Base-by-base conservation (phyloP, 2,113 vertebrate species). In the Sinocyclocheilus rhinocerous region DNA sequence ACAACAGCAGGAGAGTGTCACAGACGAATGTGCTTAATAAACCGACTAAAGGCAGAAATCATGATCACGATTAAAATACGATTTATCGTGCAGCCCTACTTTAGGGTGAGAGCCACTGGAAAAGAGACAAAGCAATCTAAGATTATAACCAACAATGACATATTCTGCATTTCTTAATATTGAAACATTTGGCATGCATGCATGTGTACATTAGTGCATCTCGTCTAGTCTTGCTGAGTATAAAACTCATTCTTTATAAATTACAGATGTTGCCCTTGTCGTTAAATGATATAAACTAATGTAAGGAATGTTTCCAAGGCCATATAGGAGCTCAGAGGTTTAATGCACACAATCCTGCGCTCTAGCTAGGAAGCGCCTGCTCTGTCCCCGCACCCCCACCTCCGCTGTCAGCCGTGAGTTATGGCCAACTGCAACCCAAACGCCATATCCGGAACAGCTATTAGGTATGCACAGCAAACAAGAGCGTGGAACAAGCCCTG, bases 391-490 rank as follows among this genome's bases (percentile, higher is more conserved):
- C 79, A 65, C 81, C 86, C 88, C 76, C 45, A 78, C 86, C 50
- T 88, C 83, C 82, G 79, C 83, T 92, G 87, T 90, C 87, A 89
- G 77, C 72, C 39, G 8, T 92, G 86, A 92, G 87, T 92, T 89
- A 90, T 90, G 88, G 87, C 79, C 75, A 84, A 83, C 76, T 63
- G 63, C 84, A 81, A 76, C 63, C 82, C 83, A 85, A 86, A 88
- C 88, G 73, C 75, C 86, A 88, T 87, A 87, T 89, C 85, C 76
- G 81, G 87, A 78, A 39, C 72, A 85, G 81, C 91, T 84, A 91
- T 90, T 92, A 91, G 89, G 89, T 86, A 88, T 89, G 87, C 91
- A 87, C 42, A n/a, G 84, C 81, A 90, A 88, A 92, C 89, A 88
- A 77, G 87, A 82, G 80, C 87, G 85, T 86, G 82, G 83, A 83